These are phyloP conservation scores for Pao palembangensis DNA, from an alignment of 2,113 vertebrate species.

Conservation along the genomic window DNA sequence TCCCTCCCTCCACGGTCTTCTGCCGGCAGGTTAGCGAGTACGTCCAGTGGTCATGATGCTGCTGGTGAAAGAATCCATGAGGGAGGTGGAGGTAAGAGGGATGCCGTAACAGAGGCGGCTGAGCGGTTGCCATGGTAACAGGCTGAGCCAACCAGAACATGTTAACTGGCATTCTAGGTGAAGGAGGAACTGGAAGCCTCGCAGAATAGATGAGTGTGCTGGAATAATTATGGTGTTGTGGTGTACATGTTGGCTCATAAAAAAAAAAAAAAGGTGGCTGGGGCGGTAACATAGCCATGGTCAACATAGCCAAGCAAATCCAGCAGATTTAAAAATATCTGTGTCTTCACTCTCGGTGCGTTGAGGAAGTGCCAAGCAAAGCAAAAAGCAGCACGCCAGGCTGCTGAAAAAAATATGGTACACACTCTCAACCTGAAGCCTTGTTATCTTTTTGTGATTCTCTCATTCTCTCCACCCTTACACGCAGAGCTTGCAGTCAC, in stretches of 20 bases:
- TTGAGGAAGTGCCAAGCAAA: constrained; percentile 48
- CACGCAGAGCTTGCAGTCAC: constrained; percentile 14
- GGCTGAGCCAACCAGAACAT: constrained; percentile 56
- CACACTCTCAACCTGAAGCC: constrained; percentile 27
- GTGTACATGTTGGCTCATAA: constrained; percentile 27
- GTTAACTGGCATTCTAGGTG: constrained; percentile 39
- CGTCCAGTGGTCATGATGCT: constrained; percentile 24
- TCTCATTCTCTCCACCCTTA: constrained; percentile 13
- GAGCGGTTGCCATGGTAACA: constrained; percentile 66
- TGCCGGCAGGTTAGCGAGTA: constrained; percentile 27
- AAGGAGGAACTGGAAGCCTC: constrained; percentile 64
- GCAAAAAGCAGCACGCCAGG: constrained; percentile 48
- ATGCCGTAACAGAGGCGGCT: constrained; percentile 31
- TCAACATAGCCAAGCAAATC: neutral
- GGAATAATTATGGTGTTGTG: constrained; percentile 49
- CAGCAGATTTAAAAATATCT: constrained; percentile 9
- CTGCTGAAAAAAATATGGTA: constrained; percentile 54
- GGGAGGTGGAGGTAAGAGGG: constrained; percentile 33
- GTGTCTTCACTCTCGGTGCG: constrained; percentile 24
- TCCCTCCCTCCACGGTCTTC: constrained; percentile 44
- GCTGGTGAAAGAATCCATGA: constrained; percentile 51
- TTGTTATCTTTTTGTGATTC: constrained; percentile 15
- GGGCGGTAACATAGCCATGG: constrained; percentile 2
- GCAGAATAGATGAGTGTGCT: constrained; percentile 44
- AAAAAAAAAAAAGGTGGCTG: too few species aligned